Base-by-base conservation (phyloP, 2,113 vertebrate species). In the Alosa alosa region DNA sequence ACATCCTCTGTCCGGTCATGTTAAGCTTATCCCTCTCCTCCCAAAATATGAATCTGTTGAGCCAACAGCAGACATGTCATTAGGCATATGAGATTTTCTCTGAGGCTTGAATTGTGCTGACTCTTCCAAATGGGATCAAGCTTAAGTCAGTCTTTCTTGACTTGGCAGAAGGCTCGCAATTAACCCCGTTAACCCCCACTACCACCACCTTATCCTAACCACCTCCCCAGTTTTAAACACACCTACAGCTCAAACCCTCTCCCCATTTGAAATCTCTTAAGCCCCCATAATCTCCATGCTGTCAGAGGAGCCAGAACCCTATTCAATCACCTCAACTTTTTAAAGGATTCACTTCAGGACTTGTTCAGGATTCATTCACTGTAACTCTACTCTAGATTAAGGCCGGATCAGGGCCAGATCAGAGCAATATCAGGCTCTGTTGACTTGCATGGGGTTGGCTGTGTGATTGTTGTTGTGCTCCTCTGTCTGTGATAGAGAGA, bases 201-300 rank as follows among this genome's bases (percentile, higher is more conserved):
- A n/a, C 64, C n/a, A n/a, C 20, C 64, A 31, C 9, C 64, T 36
- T 72, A 72, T 72, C 10, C n/a, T 36, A 31, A 36, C 64, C 64
- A 9, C 72, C 72, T 78, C 31, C 72, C 11, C 1, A 36, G 72
- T 78, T 78, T 36, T 68, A 52, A 57, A 81, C 36, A 31, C 36
- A 83, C n/a, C 82, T 86, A 83, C 82, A 60, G 44, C 72, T 87
- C 41, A 83, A 83, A 50, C 2, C 20, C n/a, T 57, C 15, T 17
- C n/a, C 64, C 72, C 72, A 39, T 11, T 78, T 17, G 13, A 36
- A 78, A 39, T 78, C 72, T 39, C 72, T 39, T 78, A 78, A 78
- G 72, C 31, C 36, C 72, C 13, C n/a, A 36, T 78, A 78, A 78
- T 78, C 72, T 78, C 72, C 72, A 78, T 36, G 25, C 72, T 78